Evolutionary conservation across 1,140 invertebrate genomes (phyloP).

Genomic region (Latrodectus geometricus): DNA sequence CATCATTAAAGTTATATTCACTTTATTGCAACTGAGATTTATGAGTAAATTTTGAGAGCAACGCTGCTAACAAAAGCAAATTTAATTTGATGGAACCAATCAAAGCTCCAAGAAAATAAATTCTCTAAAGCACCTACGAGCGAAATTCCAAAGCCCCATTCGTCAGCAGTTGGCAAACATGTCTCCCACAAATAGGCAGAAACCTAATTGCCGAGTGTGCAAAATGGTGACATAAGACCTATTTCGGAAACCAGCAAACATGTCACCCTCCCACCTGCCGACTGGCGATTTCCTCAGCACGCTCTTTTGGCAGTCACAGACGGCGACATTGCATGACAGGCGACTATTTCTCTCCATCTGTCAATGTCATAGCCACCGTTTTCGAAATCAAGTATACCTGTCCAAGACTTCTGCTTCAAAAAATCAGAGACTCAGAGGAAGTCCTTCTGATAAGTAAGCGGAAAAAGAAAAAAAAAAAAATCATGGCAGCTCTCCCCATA

Average conservation of each 20-base stretch:
- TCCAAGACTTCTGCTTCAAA: neutral
- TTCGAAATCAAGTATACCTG: constrained; percentile 3
- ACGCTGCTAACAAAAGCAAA: no score
- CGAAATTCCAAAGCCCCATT: no score
- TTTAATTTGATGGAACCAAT: no score
- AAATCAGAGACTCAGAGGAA: neutral
- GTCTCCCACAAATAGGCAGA: neutral
- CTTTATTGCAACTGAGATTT: no score
- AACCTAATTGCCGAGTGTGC: neutral
- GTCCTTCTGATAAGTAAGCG: neutral
- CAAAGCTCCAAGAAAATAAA: no score
- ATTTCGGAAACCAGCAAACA: neutral
- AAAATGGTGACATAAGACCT: neutral
- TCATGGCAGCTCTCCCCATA: neutral
- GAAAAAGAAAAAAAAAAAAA: neutral
- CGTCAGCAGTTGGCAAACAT: no score
- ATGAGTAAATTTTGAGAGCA: no score
- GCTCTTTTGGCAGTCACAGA: constrained; percentile 3
- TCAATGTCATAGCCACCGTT: constrained; percentile 21
- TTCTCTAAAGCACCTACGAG: no score
- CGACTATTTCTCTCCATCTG: constrained; percentile 31
- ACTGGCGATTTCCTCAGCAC: neutral
- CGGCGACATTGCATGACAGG: constrained; percentile 43
- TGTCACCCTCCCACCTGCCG: neutral
- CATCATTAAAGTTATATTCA: no score